These are phyloP conservation scores for Gonioctena quinquepunctata DNA, from an alignment of 1,140 invertebrate genomes.

Conservation along the genomic window DNA sequence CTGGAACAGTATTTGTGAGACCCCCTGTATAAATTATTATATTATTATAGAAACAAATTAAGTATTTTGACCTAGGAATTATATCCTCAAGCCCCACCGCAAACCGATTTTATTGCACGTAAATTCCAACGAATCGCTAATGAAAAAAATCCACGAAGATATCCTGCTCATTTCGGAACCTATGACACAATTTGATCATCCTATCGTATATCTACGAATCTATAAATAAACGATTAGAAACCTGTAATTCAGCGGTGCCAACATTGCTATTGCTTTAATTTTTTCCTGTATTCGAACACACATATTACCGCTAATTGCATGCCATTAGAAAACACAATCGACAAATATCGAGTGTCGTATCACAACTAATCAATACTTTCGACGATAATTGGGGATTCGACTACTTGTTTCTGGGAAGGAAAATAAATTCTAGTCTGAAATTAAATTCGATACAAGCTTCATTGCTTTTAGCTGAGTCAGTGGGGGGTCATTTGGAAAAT, in stretches of 20 bases:
- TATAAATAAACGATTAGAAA: background rate
- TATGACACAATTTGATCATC: background rate
- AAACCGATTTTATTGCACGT: background rate
- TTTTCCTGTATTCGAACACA: background rate
- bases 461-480: background rate
- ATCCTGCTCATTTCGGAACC: background rate
- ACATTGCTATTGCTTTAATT: background rate
- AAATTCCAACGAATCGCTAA: background rate
- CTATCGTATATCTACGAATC: too few species aligned
- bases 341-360: background rate
- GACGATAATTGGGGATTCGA: background rate
- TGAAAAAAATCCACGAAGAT: background rate
- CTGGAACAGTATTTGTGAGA: too few species aligned
- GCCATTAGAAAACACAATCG: background rate
- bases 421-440: background rate
- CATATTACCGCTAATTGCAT: background rate
- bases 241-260: background rate
- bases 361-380: background rate
- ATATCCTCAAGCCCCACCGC: too few species aligned
- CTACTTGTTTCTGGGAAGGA: background rate
- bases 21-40: too few species aligned
- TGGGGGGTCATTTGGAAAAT: background rate
- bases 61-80: too few species aligned
- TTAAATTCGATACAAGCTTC: background rate
- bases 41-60: too few species aligned